Evolutionary conservation across 2,113 vertebrate species (phyloP), one percentile per base, ranked within the genome.

Genomic region (Leptobrachium ailaonicum): DNA sequence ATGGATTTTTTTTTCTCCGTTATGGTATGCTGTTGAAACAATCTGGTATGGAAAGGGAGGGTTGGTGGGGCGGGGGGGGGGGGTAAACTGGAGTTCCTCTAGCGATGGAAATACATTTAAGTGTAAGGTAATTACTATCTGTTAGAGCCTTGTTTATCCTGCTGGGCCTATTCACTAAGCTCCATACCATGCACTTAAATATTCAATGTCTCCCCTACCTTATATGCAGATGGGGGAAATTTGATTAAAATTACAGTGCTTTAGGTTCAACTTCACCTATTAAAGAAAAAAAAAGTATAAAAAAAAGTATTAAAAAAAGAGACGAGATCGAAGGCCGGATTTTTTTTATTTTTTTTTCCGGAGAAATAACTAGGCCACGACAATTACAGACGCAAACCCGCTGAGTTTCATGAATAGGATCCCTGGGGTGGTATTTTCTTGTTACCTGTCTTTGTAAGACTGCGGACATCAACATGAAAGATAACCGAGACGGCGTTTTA

Each of bases 161-260:
- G 89, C 91, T 86, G 92, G 82, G 90, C 87, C 90, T 87, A 87
- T 91, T 89, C 92, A 90, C 83, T 84, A 84, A 88, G 79, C 88
- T 88, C 88, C 88, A 85, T 88, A 93, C 89, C 92, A 85, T 90
- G 87, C 92, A 93, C 91, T 94, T 93, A 93, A 91, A 91, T 91
- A 92, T 92, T 93, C 92, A 91, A 84, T 90, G 90, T 92, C 90
- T 89, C 87, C 78, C 86, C 90, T 88, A 88, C 79, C 82, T 88
- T 89, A 80, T 90, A 88, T 58, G 9, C 91, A 93, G 91, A 94
- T 91, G 90, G 89, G 88, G 89, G 87, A 92, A 90, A 92, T 92
- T 92, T 93, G 92, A 94, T 94, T 94, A 94, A 94, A 94, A 94
- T 94, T 94, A 92, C 90, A 94, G 92, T 90, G 91, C 92, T 93